Base-by-base conservation (phyloP, 1,140 invertebrate species). In the Aphaenogaster rudis region DNA sequence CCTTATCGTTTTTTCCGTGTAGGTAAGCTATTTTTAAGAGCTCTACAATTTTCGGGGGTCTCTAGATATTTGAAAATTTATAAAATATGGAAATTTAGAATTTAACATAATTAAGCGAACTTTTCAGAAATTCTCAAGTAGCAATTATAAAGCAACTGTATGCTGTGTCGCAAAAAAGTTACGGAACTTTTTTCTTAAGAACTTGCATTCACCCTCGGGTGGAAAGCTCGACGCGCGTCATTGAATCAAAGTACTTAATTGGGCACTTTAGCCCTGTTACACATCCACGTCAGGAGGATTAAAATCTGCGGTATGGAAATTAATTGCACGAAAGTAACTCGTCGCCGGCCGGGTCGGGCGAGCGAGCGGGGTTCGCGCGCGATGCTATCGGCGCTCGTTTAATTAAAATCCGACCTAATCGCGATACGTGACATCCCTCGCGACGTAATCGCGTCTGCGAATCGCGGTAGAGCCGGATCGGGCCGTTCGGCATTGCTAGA, bases 391-490 rank as follows among this genome's bases (percentile, higher is more conserved):
- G 52, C 39, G 36, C 39, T 48, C 39, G 39, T 82, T 82, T 82
- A 82, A 82, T 82, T 82, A 82, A 82, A 82, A 82, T 82, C 66
- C 66, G 66, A 82, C 80, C 67, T 82, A 82, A 82, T 82, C 67
- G 67, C 80, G 80, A 72, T 72, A 72, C 48, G 66, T 72, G 66
- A 82, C 80, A 74, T 82, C 42, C 21, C n/a, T 67, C 74, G 39
- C 59, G 71, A 59, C 61, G n/a, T 86, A 86, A 86, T 86, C 61
- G 76, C 39, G 50, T n/a, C 39, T 39, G 52, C 28, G 74, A 86
- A 86, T 81, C 76, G 50, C 33, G 48, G 9, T 33, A 28, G 48
- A 72, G 39, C 48, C 50, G 33, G 42, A 59, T 79, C 63, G 45
- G 8, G 8, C 21, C 33, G 39, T 33, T 59, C 7, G 54, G 6